phyloP scores from a whole-genome alignment of 2,888 invertebrate species.

The Physocephala rufipes region DNA sequence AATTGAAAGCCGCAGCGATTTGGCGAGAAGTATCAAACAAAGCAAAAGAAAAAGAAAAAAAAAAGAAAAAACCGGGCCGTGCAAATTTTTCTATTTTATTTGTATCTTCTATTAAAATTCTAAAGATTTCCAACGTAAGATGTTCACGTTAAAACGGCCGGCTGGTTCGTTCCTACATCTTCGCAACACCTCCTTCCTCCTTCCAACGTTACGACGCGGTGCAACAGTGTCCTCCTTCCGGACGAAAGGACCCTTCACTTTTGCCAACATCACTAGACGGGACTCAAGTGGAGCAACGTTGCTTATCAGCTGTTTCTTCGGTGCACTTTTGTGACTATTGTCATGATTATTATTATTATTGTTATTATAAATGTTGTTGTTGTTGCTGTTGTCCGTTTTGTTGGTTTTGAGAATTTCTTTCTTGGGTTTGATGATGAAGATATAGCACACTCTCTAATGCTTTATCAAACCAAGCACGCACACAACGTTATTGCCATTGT shows the following conservation, averaged over 20 bases:
- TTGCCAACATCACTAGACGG: neutral
- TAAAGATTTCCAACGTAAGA: conserved; percentile 18
- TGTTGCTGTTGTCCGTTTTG: conserved; percentile 35
- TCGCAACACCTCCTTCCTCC: neutral
- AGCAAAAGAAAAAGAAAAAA: neutral
- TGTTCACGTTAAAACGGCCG: conserved; percentile 4
- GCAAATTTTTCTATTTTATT: neutral
- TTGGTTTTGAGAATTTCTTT: conserved; percentile 1
- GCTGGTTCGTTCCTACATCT: neutral
- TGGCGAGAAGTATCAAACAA: neutral
- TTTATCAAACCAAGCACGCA: neutral
- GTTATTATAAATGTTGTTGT: conserved; percentile 28
- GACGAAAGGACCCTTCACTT: neutral
- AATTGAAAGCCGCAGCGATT: conserved; percentile 12
- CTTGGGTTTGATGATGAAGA: conserved; percentile 51
- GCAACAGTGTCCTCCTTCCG: neutral
- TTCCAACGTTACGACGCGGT: neutral
- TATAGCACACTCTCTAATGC: conserved; percentile 54
- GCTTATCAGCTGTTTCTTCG: conserved; percentile 28
- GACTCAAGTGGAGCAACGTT: conserved; percentile 20
- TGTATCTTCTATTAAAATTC: too few relatives aligned
- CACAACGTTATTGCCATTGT: too few relatives aligned
- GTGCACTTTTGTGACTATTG: conserved; percentile 33
- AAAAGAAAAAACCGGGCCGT: neutral
- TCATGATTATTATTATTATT: conserved; percentile 35